Base-by-base conservation (phyloP, 2,797 vertebrate species). In the Platyrinchus mystaceus region DNA sequence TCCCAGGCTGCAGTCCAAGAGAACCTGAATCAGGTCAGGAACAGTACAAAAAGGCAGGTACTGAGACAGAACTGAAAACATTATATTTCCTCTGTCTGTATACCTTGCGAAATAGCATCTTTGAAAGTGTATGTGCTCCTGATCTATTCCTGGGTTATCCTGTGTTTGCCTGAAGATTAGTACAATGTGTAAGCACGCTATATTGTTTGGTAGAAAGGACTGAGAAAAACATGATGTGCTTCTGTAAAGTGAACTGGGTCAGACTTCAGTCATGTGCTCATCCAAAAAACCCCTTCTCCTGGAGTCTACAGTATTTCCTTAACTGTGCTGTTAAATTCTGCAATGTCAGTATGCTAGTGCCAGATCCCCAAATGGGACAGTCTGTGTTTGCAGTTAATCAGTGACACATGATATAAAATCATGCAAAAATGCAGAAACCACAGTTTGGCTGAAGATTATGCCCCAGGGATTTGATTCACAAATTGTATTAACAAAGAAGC, bases 141-240 rank as follows among this genome's bases (percentile, higher is more conserved):
- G 87, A 77, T 86, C 88, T 97, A 90, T 97, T 97, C 95, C 92
- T 94, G 90, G 95, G 78, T 94, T 97, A 86, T 96, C 94, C 96
- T 92, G 75, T 94, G 77, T 93, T 81, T 96, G 89, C 89, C 79
- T 90, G 84, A 86, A 89, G 95, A 71, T 95, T 87, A 89, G 91
- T 76, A 89, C 85, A 84, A 52, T 13, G 1, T 95, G 37, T 82
- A 79, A 84, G 52, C 86, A 55, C 2, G 2, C 84, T 79, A 6
- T 52, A 52, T 91, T 96, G 81, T 95, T 96, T 88, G 69, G 75
- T 94, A 50, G 83, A 93, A 94, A 58, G 84, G 41, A 50, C 66
- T 59, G 89, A 92, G 86, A 63, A 78, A 77, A 92, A 47, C n/a
- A 26, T 18, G 36, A 47, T 74, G 9, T 86, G 56, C 95, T 91